Evolutionary conservation across 2,888 invertebrate species (phyloP).

Genomic region (Galerucella nymphaeae): DNA sequence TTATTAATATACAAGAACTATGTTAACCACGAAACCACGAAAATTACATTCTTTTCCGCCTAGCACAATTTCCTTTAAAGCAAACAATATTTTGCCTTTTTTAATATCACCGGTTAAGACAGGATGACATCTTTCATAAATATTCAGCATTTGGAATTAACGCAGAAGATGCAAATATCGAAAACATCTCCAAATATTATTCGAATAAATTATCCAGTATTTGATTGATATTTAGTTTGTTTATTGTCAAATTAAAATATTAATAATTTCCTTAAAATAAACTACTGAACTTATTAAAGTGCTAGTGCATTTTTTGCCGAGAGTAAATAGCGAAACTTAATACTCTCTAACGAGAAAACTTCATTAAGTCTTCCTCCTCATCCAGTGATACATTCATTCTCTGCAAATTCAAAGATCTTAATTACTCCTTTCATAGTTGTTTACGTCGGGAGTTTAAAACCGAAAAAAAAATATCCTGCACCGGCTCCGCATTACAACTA

Average conservation of each 20-base stretch:
- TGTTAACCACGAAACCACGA: slow-evolving; percentile 28
- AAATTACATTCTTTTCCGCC: slow-evolving; percentile 34
- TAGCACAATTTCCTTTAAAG: slow-evolving; percentile 33
- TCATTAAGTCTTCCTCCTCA: slow-evolving; percentile 7
- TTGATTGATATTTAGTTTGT: too few species aligned
- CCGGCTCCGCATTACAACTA: neutral
- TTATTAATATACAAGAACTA: too few species aligned
- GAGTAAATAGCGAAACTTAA: neutral
- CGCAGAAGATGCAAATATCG: slow-evolving; percentile 42
- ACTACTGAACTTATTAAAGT: neutral
- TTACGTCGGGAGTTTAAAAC: slow-evolving; percentile 12
- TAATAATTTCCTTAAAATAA: neutral
- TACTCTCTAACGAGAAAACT: slow-evolving; percentile 14
- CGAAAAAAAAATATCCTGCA: slow-evolving; percentile 8
- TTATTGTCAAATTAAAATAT: slow-evolving; percentile 21
- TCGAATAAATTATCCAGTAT: slow-evolving; percentile 33
- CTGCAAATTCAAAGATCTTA: slow-evolving; percentile 16
- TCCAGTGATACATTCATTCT: slow-evolving; percentile 19
- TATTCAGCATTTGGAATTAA: slow-evolving; percentile 43
- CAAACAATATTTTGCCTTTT: slow-evolving; percentile 41
- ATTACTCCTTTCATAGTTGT: slow-evolving; percentile 20
- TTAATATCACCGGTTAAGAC: slow-evolving; percentile 34
- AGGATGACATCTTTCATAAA: slow-evolving; percentile 47
- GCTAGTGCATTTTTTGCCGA: slow-evolving; percentile 1
- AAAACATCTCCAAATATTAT: neutral